Base-by-base conservation (phyloP, 2,797 vertebrate species). In the Halcyon chelicuti region DNA sequence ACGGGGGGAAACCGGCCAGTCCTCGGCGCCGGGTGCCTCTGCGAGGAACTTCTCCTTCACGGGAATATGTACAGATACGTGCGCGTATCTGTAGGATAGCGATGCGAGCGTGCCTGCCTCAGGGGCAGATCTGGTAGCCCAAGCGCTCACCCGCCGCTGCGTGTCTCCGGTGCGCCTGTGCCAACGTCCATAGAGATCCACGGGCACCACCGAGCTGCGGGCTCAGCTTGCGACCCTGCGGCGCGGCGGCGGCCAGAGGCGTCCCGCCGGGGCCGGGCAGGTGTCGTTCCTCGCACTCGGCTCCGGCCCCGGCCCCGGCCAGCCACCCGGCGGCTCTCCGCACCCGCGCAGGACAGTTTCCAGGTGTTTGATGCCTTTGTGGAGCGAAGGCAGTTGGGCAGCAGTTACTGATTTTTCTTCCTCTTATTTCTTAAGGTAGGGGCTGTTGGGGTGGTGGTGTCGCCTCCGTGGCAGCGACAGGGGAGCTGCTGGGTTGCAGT, bases 401-500 rank as follows among this genome's bases (percentile, higher is more conserved):
- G 42, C 42, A 65, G 33, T 87, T 79, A 20, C 22, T 46, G 71
- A 2, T 20, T 78, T 58, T 51, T 20, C 12, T 63, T 58, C 31
- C 14, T 57, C 18, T 42, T 52, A 4, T 40, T 61, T 49, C 26
- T 39, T 22, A 31, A 61, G 49, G 21, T 61, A 13, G 47, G 72
- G 46, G 39, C 84, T 77, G 1, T 26, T 28, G 55, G 31, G 21
- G 19, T 35, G 52, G 40, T 29, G 77, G 66, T 31, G 16, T 91
- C 75, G 72, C 88, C 93, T 60, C 87, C 28, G 71, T 71, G 93
- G 75, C 74, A 23, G 57, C 4, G 28, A 52, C 39, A 13, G 70
- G 25, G 60, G 15, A n/a, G 44, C 78, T 88, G 80, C 52, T 73
- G 76, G 68, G 91, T 78, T 91, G 81, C 84, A 15, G 88, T 80